These are phyloP conservation scores for Metopolophium dirhodum DNA, from an alignment of 1,140 invertebrate genomes.

Conservation along the genomic window DNA sequence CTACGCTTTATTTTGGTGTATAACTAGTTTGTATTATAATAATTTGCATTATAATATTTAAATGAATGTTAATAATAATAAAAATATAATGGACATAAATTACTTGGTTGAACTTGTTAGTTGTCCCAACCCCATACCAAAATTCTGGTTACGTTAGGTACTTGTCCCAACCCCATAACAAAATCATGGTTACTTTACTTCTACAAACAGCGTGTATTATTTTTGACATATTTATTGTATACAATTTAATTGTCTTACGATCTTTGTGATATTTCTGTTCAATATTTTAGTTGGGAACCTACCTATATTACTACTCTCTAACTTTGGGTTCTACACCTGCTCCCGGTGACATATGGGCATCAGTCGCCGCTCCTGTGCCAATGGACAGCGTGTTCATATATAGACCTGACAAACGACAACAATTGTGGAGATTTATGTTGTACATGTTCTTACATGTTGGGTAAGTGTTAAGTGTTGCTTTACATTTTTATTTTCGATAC, in stretches of 20 bases:
- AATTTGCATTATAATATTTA: not conserved
- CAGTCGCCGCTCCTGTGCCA: constrained; percentile 79
- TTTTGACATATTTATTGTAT: not conserved
- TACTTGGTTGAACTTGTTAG: not conserved
- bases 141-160: not conserved
- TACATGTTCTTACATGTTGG: constrained; percentile 96
- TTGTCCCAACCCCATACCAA: not conserved
- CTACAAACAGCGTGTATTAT: not conserved
- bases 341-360: constrained; percentile 80
- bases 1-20: too few relatives aligned
- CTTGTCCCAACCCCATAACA: not conserved
- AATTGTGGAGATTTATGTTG: constrained; percentile 92
- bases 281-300: constrained; percentile 83
- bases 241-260: not conserved
- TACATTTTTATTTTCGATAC: not conserved
- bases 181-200: not conserved
- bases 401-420: constrained; percentile 85
- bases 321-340: constrained; percentile 66
- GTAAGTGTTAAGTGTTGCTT: constrained; percentile 65
- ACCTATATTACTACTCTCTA: constrained; percentile 76
- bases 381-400: constrained; percentile 94
- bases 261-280: constrained; percentile 58
- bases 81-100: not conserved
- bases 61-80: not conserved
- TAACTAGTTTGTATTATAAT: not conserved